Conservation (phyloP, 2,113 vertebrate genomes). For the Procavia capensis region DNA sequence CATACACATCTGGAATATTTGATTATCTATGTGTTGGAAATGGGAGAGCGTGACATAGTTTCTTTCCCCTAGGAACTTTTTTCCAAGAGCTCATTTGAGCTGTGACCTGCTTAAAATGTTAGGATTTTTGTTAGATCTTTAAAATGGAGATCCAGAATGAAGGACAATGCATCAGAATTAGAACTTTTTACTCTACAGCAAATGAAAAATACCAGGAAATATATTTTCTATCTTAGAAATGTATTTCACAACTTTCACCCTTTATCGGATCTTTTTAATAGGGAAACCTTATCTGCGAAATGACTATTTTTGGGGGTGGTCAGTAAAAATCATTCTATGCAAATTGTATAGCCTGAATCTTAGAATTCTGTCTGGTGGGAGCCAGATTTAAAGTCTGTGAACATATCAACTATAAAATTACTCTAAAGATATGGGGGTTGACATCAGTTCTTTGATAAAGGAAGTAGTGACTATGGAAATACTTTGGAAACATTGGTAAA, state of each 20-base stretch:
- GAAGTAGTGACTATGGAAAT: constrained; percentile 33
- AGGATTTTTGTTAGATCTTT: constrained; percentile 83
- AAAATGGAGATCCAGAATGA: constrained; percentile 82
- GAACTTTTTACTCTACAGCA: constrained; percentile 67
- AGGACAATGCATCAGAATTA: constrained; percentile 82
- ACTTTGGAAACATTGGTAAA: constrained; percentile 12
- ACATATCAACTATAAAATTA: constrained; percentile 44
- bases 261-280: constrained; percentile 77
- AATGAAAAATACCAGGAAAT: constrained; percentile 68
- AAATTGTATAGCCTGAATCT: constrained; percentile 50
- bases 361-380: constrained; percentile 48
- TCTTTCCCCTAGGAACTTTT: constrained; percentile 81
- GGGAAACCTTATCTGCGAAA: constrained; percentile 58
- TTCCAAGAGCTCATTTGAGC: constrained; percentile 85
- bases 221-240: constrained; percentile 65
- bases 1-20: constrained; percentile 76
- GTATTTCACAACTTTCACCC: constrained; percentile 56
- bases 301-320: constrained; percentile 59
- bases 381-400: constrained; percentile 48
- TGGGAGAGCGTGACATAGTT: constrained; percentile 78
- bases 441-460: constrained; percentile 22
- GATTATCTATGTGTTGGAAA: constrained; percentile 83
- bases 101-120: constrained; percentile 86
- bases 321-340: constrained; percentile 66
- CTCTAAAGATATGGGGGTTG: neutral